Evolutionary conservation across 2,888 invertebrate species (phyloP).

Genomic region (Dynastes hyllus): DNA sequence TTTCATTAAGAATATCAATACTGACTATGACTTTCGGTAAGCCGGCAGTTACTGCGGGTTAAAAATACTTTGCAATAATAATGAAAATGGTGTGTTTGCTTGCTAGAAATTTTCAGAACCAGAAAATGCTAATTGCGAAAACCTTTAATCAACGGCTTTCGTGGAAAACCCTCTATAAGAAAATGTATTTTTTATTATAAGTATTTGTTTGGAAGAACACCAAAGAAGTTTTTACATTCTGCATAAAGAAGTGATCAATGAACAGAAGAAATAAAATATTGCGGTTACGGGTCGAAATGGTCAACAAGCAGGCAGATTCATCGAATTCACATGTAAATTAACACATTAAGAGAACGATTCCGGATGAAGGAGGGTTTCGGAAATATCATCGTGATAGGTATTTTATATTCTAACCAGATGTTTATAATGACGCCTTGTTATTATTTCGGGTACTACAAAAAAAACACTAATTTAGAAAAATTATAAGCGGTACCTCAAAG

Average conservation of each 20-base stretch:
- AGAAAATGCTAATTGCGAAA: too few relatives aligned
- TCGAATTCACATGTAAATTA: slow-evolving; percentile 57
- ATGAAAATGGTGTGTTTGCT: too few relatives aligned
- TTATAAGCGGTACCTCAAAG: slow-evolving; percentile 54
- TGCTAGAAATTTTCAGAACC: too few relatives aligned
- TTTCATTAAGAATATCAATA: too few relatives aligned
- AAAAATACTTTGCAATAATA: too few relatives aligned
- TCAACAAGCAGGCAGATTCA: slow-evolving; percentile 37
- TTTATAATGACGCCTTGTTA: slow-evolving; percentile 58
- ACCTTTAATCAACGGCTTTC: too few relatives aligned
- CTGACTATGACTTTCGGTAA: too few relatives aligned
- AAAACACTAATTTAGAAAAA: slow-evolving; percentile 55
- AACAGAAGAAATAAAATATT: neutral
- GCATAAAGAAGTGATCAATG: neutral
- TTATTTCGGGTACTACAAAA: slow-evolving; percentile 54
- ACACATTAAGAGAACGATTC: slow-evolving; percentile 56
- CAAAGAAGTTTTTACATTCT: neutral
- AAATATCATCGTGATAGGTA: slow-evolving; percentile 55
- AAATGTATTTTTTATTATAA: too few relatives aligned
- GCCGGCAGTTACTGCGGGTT: too few relatives aligned
- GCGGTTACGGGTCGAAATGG: neutral
- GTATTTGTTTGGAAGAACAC: neutral
- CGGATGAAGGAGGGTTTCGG: slow-evolving; percentile 49
- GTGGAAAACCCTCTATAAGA: too few relatives aligned
- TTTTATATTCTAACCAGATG: slow-evolving; percentile 60